phyloP scores from a whole-genome alignment of 30 jellyfish, hydroid and myxozoan species.

The Rhopilema esculentum region DNA sequence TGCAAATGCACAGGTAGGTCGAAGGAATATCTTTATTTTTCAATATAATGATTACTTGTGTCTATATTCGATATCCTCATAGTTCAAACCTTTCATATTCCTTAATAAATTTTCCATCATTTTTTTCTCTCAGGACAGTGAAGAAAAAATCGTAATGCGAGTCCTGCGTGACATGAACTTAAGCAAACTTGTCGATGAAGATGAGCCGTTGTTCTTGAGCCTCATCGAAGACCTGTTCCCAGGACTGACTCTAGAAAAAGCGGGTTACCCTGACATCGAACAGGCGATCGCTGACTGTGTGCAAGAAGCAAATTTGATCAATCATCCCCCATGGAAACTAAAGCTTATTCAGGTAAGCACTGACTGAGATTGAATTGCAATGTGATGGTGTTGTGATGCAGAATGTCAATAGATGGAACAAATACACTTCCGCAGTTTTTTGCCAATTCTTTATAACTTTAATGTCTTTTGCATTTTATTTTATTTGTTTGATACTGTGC shows the following conservation, averaged over 20 bases:
- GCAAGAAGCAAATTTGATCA: conserved; percentile 73
- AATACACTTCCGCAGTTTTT: too few relatives aligned
- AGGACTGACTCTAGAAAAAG: conserved; percentile 84
- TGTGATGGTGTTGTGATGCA: too few relatives aligned
- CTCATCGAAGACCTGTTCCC: conserved; percentile 91
- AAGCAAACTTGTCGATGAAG: conserved; percentile 94
- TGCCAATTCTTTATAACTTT: too few relatives aligned
- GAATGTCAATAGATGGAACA: too few relatives aligned
- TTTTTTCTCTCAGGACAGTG: conserved; percentile 78
- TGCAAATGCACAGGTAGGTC: conserved; percentile 72
- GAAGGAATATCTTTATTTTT: neutral
- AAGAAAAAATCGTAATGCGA: conserved; percentile 89
- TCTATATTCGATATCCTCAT: neutral
- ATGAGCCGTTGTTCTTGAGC: conserved; percentile 90
- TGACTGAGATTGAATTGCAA: neutral
- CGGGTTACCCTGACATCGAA: conserved; percentile 91
- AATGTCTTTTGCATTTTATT: too few relatives aligned
- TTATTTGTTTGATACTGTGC: too few relatives aligned
- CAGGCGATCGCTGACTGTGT: conserved; percentile 77
- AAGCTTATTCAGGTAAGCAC: conserved; percentile 79
- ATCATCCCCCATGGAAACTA: conserved; percentile 86
- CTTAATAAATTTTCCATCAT: neutral
- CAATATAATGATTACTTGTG: neutral
- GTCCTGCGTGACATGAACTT: conserved; percentile 94
- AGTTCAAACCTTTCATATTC: neutral